Evolutionary conservation across 2,888 invertebrate species (phyloP).

Genomic region (Monochamus alternatus): DNA sequence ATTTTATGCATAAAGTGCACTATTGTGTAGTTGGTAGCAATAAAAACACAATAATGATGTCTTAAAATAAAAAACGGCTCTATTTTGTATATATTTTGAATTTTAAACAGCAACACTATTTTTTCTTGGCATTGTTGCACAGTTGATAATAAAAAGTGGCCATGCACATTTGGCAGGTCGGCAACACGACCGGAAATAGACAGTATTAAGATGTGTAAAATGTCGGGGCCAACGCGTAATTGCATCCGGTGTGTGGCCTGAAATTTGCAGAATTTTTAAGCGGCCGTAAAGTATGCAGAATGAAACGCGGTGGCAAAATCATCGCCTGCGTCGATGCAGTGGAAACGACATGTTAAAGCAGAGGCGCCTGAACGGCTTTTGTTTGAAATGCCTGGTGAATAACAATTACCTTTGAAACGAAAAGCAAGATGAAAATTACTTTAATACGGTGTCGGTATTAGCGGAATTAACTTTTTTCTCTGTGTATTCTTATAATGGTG

Average conservation of each 20-base stretch:
- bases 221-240: not conserved
- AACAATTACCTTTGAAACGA: not conserved
- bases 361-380: constrained; percentile 3
- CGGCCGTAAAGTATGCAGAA: constrained; percentile 2
- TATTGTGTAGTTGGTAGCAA: no score
- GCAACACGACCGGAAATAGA: constrained; percentile 3
- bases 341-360: not conserved
- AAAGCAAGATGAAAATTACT: not conserved
- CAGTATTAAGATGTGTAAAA: constrained; percentile 19
- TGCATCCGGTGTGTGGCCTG: constrained; percentile 15
- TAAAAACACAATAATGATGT: no score
- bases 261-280: constrained; percentile 13
- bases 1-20: no score
- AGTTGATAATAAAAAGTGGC: not conserved
- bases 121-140: not conserved
- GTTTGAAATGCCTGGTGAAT: constrained; percentile 2
- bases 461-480: no score
- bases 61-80: no score
- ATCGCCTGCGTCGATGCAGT: not conserved
- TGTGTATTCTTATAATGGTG: no score
- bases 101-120: no score
- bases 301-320: not conserved
- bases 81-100: no score
- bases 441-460: no score
- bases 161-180: not conserved